A percentile compares a stretch with the other conserved stretches of the same genome.
These are phyloP conservation scores for Euura lappo DNA, from an alignment of 1,140 invertebrate species.

Conservation along the genomic window DNA sequence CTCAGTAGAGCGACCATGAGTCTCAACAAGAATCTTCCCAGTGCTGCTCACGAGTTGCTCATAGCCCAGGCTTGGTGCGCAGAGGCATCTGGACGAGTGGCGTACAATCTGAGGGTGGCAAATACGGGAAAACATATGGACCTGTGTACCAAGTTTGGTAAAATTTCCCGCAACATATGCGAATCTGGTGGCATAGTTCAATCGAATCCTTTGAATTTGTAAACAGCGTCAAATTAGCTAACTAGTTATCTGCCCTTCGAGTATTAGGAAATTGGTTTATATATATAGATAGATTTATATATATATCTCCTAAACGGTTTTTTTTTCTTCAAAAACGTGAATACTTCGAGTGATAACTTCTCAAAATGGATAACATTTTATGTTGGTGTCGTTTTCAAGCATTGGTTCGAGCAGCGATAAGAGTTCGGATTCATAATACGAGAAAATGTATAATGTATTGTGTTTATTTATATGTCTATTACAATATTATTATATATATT, in stretches of 20 bases:
- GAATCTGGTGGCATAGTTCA: constrained; percentile 73
- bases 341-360: too few species aligned
- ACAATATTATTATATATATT: too few species aligned
- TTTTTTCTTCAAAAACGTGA: too few species aligned
- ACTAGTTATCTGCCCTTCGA: too few species aligned
- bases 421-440: neutral
- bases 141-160: constrained; percentile 70
- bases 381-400: neutral
- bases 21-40: constrained; percentile 70
- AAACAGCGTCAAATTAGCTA: constrained; percentile 35
- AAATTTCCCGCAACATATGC: constrained; percentile 76
- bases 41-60: constrained; percentile 77
- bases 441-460: neutral
- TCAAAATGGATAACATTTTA: too few species aligned
- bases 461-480: neutral
- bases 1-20: constrained; percentile 84
- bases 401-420: neutral
- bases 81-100: constrained; percentile 78
- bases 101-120: constrained; percentile 70
- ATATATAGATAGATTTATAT: too few species aligned
- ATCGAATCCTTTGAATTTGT: constrained; percentile 72
- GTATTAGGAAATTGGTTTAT: too few species aligned
- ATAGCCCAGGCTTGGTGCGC: constrained; percentile 81
- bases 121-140: constrained; percentile 65
- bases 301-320: too few species aligned